Conservation (phyloP, 2,888 invertebrate genomes). For the Ischnus inquisitorius region DNA sequence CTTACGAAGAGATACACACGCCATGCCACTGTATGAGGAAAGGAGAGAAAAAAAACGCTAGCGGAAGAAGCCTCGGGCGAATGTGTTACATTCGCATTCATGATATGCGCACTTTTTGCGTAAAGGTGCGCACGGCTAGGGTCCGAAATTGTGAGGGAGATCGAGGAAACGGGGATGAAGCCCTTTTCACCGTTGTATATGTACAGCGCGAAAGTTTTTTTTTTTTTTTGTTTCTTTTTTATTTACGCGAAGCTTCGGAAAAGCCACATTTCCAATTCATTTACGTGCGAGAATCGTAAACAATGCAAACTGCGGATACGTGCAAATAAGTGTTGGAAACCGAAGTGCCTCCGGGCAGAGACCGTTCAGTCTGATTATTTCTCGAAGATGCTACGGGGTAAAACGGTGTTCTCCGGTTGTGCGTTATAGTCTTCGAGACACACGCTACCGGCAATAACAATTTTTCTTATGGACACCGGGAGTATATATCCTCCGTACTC, state of each 20-base stretch:
- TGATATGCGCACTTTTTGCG: slow-evolving; percentile 67
- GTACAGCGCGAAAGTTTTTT: slow-evolving; percentile 16
- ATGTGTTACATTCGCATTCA: slow-evolving; percentile 68
- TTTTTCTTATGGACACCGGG: slow-evolving; percentile 63
- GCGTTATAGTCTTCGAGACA: slow-evolving; percentile 17
- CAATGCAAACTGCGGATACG: slow-evolving; percentile 79
- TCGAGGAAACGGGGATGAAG: slow-evolving; percentile 42
- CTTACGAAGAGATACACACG: slow-evolving; percentile 22
- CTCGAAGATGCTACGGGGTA: slow-evolving; percentile 64
- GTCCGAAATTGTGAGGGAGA: slow-evolving; percentile 65
- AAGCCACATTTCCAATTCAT: slow-evolving; percentile 74
- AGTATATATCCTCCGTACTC: slow-evolving; percentile 26
- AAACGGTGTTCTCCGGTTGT: slow-evolving; percentile 62
- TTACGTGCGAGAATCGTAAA: slow-evolving; percentile 72
- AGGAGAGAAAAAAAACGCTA: slow-evolving; percentile 47
- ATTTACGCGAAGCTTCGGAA: slow-evolving; percentile 35
- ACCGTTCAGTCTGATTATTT: slow-evolving; percentile 72
- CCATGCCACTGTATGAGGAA: slow-evolving; percentile 34
- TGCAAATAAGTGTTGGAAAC: slow-evolving; percentile 76
- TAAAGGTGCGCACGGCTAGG: slow-evolving; percentile 44
- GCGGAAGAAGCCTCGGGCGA: slow-evolving; percentile 47
- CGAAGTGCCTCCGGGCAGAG: slow-evolving; percentile 49
- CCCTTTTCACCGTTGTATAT: background rate
- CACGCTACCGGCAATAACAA: slow-evolving; percentile 60
- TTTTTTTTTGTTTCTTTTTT: background rate